Evolutionary conservation across 2,113 vertebrate genomes (phyloP).

Genomic region (Tangachromis dhanisi): DNA sequence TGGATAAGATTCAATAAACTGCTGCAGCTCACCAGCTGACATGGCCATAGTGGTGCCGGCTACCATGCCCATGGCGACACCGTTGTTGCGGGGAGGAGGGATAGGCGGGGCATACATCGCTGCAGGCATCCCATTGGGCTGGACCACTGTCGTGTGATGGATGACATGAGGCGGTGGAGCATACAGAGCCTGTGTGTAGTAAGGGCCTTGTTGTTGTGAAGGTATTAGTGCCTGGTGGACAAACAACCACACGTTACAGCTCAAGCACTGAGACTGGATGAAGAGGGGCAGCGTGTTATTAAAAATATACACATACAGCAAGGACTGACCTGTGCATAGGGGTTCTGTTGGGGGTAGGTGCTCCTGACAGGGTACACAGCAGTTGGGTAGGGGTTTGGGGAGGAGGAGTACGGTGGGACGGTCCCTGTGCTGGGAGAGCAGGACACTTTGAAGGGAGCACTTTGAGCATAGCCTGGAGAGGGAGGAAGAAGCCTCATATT

Average conservation of each 20-base stretch:
- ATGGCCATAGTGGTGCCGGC: conserved; percentile 98
- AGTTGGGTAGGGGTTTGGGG: conserved; percentile 87
- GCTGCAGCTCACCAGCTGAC: conserved; percentile 83
- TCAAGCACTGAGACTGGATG: neutral
- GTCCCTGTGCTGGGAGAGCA: conserved; percentile 92
- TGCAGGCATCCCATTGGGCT: conserved; percentile 96
- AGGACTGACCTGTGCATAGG: conserved; percentile 86
- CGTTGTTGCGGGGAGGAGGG: conserved; percentile 76
- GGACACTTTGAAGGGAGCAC: conserved; percentile 95
- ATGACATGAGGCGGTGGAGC: conserved; percentile 97
- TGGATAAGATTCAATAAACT: neutral
- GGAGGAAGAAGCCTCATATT: neutral
- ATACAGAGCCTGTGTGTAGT: conserved; percentile 96
- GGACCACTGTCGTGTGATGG: conserved; percentile 98
- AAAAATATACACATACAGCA: neutral
- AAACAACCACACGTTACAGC: neutral
- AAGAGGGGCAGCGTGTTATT: neutral
- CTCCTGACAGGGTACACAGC: conserved; percentile 93
- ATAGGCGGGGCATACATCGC: conserved; percentile 89
- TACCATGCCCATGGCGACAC: conserved; percentile 96
- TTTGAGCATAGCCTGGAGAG: conserved; percentile 83
- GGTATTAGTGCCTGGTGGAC: conserved; percentile 49
- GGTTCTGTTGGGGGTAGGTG: conserved; percentile 95
- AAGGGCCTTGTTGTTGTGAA: conserved; percentile 86
- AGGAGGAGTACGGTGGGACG: conserved; percentile 88